These are phyloP conservation scores for Garrulus glandarius DNA, from an alignment of 2,797 vertebrate genomes.

Conservation along the genomic window DNA sequence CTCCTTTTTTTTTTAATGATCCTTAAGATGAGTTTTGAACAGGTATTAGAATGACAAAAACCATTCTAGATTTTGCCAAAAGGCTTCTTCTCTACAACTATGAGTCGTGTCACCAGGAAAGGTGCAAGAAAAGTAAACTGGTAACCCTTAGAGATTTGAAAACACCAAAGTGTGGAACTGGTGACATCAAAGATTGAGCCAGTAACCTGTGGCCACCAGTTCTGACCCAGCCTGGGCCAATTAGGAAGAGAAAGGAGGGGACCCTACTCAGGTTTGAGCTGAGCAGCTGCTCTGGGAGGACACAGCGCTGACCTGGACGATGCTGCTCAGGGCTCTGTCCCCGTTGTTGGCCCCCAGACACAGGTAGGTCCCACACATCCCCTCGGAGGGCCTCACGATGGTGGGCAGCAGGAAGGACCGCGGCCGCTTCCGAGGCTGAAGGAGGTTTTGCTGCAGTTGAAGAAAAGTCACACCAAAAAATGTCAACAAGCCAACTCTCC, in stretches of 20 bases:
- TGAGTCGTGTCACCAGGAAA: not conserved
- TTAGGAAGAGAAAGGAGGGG: not conserved
- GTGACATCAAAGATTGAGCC: not conserved
- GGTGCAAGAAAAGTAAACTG: not conserved
- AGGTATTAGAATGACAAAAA: not conserved
- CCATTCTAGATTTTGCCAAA: not conserved
- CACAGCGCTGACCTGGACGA: conserved; percentile 83
- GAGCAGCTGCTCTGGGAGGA: not conserved
- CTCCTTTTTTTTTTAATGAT: not conserved
- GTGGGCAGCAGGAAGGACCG: conserved; percentile 93
- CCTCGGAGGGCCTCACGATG: conserved; percentile 86
- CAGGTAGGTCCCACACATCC: conserved; percentile 93
- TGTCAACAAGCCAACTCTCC: not conserved
- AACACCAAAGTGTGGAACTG: not conserved
- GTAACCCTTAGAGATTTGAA: not conserved
- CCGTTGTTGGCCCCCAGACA: conserved; percentile 89
- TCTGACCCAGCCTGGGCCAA: not conserved
- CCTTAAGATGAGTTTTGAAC: not conserved
- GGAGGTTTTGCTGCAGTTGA: conserved; percentile 80
- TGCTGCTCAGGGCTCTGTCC: conserved; percentile 87
- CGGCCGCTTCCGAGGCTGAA: conserved; percentile 87
- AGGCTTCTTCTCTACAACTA: not conserved
- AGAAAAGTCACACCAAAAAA: not conserved
- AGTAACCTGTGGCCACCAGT: not conserved
- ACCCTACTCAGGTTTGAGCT: too few relatives aligned